Conservation (phyloP, 2,113 vertebrate genomes). For the Ictidomys tridecemlineatus region DNA sequence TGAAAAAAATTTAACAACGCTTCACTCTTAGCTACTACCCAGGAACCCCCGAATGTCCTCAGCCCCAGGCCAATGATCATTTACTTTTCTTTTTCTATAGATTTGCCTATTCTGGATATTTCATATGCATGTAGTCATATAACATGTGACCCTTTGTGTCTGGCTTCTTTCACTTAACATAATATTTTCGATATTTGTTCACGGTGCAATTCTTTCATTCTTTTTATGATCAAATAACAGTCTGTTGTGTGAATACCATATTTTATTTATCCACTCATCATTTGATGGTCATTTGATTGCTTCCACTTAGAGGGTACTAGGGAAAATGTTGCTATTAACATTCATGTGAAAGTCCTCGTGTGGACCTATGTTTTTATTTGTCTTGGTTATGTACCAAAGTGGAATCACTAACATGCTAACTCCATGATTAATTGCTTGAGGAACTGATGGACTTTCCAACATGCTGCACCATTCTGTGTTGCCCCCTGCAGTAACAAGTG, state of each 20-base stretch:
- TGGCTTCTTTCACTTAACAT: neutral
- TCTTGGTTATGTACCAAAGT: neutral
- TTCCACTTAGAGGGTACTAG: neutral
- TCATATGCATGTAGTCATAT: neutral
- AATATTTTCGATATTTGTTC: neutral
- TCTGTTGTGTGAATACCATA: neutral
- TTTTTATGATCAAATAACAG: neutral
- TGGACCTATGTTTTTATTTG: neutral
- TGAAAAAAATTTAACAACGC: neutral
- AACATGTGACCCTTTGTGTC: neutral
- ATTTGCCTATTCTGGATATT: neutral
- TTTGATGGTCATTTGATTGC: neutral
- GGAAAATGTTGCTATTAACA: neutral
- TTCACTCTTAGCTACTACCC: neutral
- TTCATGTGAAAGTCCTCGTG: neutral
- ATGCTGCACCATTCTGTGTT: neutral
- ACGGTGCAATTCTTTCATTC: neutral
- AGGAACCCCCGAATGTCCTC: neutral
- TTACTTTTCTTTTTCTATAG: neutral
- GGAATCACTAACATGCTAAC: neutral
- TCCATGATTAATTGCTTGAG: neutral
- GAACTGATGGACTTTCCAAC: neutral
- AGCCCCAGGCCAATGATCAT: neutral
- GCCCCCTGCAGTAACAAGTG: neutral
- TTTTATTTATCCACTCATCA: neutral